These are phyloP conservation scores for Microplitis deprimator DNA, from an alignment of 2,888 invertebrate species.

Conservation along the genomic window DNA sequence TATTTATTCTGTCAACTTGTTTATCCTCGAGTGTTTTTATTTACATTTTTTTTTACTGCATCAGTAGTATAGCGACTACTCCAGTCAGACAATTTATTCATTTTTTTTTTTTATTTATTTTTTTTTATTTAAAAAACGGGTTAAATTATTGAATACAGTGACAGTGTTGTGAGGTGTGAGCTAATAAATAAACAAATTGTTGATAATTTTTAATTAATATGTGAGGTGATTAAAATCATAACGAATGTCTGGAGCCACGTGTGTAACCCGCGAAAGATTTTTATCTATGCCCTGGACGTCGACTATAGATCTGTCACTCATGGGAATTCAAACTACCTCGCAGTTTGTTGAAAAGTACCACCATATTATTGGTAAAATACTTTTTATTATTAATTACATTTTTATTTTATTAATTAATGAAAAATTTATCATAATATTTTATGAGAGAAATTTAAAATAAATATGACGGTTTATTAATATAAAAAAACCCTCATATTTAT, in stretches of 20 bases:
- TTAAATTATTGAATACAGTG: background rate
- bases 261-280: constrained; percentile 52
- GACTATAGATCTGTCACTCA: constrained; percentile 65
- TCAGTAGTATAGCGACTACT: background rate
- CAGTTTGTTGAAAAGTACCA: constrained; percentile 71
- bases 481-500: too few relatives aligned
- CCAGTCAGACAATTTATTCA: background rate
- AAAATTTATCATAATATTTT: background rate
- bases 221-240: constrained; percentile 4
- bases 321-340: constrained; percentile 72
- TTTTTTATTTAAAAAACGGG: too few relatives aligned
- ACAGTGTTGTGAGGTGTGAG: background rate
- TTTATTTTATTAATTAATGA: background rate
- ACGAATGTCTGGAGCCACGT: constrained; percentile 60
- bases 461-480: too few relatives aligned
- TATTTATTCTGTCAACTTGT: background rate
- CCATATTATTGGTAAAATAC: constrained; percentile 65
- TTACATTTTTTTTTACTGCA: background rate
- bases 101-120: too few relatives aligned
- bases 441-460: background rate
- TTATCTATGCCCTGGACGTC: constrained; percentile 56
- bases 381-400: background rate
- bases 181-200: background rate
- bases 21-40: background rate
- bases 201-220: background rate